A percentile compares a stretch with the other conserved stretches of the same genome.
Conservation (phyloP, 2,113 vertebrate genomes). For the Reinhardtius hippoglossoides region DNA sequence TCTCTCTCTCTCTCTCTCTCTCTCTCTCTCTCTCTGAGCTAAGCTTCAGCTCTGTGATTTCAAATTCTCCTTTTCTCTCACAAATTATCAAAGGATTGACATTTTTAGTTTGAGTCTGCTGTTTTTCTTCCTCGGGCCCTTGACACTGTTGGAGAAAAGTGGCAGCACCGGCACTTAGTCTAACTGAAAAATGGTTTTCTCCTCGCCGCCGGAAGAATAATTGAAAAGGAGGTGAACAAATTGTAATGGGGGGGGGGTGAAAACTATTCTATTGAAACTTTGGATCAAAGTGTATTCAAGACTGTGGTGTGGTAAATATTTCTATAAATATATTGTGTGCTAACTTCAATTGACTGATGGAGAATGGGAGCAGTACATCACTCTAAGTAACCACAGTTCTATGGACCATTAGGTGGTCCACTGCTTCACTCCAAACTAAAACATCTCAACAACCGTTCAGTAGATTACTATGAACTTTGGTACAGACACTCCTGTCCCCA, state of each 20-base stretch:
- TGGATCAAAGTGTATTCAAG: not conserved
- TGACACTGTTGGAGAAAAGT: slow-evolving; percentile 32
- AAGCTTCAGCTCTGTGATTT: slow-evolving; percentile 31
- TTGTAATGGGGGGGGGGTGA: not conserved
- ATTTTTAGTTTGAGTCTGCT: slow-evolving; percentile 42
- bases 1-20: slow-evolving; percentile 4
- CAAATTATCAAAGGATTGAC: slow-evolving; percentile 60
- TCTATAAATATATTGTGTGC: too few relatives aligned
- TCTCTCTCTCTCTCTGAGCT: slow-evolving; percentile 21
- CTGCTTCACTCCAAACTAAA: too few relatives aligned
- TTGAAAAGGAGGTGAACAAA: slow-evolving; percentile 7
- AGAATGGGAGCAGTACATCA: too few relatives aligned
- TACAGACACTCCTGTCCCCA: too few relatives aligned
- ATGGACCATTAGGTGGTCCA: too few relatives aligned
- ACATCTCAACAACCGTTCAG: too few relatives aligned
- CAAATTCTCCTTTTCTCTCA: slow-evolving; percentile 49
- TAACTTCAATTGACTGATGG: too few relatives aligned
- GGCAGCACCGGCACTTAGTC: slow-evolving; percentile 27
- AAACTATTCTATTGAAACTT: too few relatives aligned
- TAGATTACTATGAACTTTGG: too few relatives aligned
- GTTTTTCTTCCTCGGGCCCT: slow-evolving; percentile 32
- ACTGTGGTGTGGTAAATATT: not conserved
- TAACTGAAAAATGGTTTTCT: slow-evolving; percentile 31
- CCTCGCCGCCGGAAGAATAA: slow-evolving; percentile 19
- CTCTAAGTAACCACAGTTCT: too few relatives aligned